phyloP scores from a whole-genome alignment of 2,888 invertebrate species.

The Cerceris rybyensis region DNA sequence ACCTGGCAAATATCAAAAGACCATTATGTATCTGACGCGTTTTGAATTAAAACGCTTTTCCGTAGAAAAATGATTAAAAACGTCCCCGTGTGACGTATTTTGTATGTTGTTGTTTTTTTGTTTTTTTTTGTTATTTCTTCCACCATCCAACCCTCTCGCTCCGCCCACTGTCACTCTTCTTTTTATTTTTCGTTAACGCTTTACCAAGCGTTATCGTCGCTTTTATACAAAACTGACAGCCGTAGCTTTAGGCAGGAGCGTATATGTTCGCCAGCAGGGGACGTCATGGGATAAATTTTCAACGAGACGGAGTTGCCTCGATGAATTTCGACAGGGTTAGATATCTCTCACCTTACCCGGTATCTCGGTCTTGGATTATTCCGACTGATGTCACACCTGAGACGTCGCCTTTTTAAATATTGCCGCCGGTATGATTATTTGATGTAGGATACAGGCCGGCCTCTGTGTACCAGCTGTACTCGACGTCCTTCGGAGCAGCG shows the following conservation, averaged over 20 bases:
- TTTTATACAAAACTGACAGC: not conserved
- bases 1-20: not conserved
- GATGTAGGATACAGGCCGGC: slow-evolving; percentile 47
- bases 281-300: slow-evolving; percentile 9
- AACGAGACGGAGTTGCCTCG: slow-evolving; percentile 27
- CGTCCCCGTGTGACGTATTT: not conserved
- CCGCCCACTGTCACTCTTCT: too few relatives aligned
- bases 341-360: slow-evolving; percentile 11
- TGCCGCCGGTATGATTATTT: slow-evolving; percentile 74
- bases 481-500: slow-evolving; percentile 23
- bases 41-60: not conserved
- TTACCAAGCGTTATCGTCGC: not conserved
- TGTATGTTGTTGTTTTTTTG: too few relatives aligned
- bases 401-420: slow-evolving; percentile 76
- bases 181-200: too few relatives aligned
- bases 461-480: slow-evolving; percentile 21
- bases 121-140: too few relatives aligned
- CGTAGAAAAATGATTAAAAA: not conserved
- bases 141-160: too few relatives aligned
- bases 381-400: slow-evolving; percentile 76
- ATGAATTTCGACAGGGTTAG: slow-evolving; percentile 53
- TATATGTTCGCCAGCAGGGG: not conserved
- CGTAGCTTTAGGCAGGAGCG: slow-evolving; percentile 1
- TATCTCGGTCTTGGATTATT: slow-evolving; percentile 71
- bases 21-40: not conserved